phyloP scores from a whole-genome alignment of 2,113 vertebrate genomes.

The Crotalus tigris region DNA sequence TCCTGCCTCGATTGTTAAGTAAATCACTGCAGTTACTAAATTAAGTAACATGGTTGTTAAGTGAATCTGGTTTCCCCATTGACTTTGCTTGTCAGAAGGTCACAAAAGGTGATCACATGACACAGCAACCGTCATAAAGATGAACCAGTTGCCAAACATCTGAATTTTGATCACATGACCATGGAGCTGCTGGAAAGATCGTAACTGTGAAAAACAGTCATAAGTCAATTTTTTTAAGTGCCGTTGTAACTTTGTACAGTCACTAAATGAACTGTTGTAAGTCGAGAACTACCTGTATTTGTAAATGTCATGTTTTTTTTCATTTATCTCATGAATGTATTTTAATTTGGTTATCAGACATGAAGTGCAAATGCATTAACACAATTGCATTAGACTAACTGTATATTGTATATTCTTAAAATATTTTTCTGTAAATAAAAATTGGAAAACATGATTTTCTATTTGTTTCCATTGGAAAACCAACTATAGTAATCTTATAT shows the following conservation, averaged over 20 bases:
- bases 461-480: background rate
- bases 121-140: background rate
- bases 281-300: background rate
- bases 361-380: background rate
- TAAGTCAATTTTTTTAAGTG: background rate
- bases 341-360: slow-evolving; percentile 27
- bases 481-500: background rate
- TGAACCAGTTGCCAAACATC: background rate
- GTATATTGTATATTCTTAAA: slow-evolving; percentile 22
- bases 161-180: background rate
- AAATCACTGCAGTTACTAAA: background rate
- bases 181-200: background rate
- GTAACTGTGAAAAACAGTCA: background rate
- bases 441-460: background rate
- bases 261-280: background rate
- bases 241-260: background rate
- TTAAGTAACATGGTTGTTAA: background rate
- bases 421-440: slow-evolving; percentile 4
- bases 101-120: background rate
- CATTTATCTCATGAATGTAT: slow-evolving; percentile 38
- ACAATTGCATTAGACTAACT: background rate
- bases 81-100: background rate
- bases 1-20: background rate
- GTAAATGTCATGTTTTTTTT: slow-evolving; percentile 36
- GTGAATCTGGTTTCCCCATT: background rate